Conservation (phyloP, 2,888 invertebrate genomes). For the Troilus luridus region DNA sequence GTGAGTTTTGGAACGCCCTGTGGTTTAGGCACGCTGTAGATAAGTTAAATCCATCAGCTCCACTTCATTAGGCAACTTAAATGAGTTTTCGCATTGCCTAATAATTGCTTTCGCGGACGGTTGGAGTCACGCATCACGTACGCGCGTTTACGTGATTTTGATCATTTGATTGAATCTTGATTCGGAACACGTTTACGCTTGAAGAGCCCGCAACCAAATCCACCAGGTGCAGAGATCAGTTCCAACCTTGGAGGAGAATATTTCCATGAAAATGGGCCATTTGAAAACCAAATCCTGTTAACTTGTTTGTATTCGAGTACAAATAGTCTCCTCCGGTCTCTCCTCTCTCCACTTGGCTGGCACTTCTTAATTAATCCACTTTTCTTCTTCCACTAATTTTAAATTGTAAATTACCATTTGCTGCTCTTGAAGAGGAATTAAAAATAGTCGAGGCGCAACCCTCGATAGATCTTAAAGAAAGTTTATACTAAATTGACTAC, state of each 20-base stretch:
- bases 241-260: constrained; percentile 6
- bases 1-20: background rate
- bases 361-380: constrained; percentile 40
- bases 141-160: background rate
- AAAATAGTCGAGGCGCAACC: background rate
- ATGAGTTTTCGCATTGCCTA: background rate
- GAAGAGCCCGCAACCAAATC: background rate
- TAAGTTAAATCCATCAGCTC: constrained; percentile 1
- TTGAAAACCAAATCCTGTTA: constrained; percentile 46
- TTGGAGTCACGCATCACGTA: background rate
- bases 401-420: constrained; percentile 34
- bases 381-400: constrained; percentile 3
- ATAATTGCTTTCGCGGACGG: background rate
- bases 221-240: background rate
- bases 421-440: background rate
- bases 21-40: background rate
- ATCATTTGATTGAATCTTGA: background rate
- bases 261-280: constrained; percentile 23
- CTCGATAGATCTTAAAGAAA: background rate
- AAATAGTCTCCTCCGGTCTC: background rate
- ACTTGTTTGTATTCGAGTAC: constrained; percentile 40
- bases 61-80: background rate
- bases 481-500: background rate
- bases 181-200: background rate
- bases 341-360: background rate